Base-by-base conservation (phyloP, 2,113 vertebrate species). In the Myiagra hebetior region DNA sequence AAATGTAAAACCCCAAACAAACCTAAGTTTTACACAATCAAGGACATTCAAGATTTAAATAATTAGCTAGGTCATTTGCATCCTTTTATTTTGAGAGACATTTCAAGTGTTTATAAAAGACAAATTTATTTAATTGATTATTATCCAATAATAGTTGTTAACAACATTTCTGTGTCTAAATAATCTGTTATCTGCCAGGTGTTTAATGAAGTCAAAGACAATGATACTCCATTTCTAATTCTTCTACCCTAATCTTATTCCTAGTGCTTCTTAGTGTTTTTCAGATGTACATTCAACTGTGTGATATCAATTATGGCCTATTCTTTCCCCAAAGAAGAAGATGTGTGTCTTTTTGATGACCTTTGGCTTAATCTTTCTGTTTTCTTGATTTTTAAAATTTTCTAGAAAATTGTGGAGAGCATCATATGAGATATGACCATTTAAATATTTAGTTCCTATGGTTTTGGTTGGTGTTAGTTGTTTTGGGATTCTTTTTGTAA, bases 401-500 rank as follows among this genome's bases (percentile, higher is more conserved):
- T 65, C 21, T 44, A 55, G 15, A 39, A 18, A 35, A 49, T 2
- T 53, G 1, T 1, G 23, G 9, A 62, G 1, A 17, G 5, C 6
- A 28, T 65, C 11, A 14, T 60, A 60, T 7, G 20, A 14, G 42
- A 49, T 35, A 7, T 39, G 5, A 57, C 4, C 6, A 37, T 26
- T 11, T 47, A 53, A 44, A 15, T 13, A 10, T 33, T 74, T 35
- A 33, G 3, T 63, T 83, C 7, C 7, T 46, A 46, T 5, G 4
- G 5, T 56, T 53, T 53, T 75, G 10, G 13, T 52, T 30, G 27
- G 22, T 47, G 27, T 63, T 63, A 13, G 13, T 42, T 42, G 39
- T 8, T 14, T 44, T 44, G 26, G 5, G 47, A 9, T 30, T 30
- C 27, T 27, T 53, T 30, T 37, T 47, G 49, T 27, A 50, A 26